Base-by-base conservation (phyloP, 1,140 invertebrate genomes). In the Pseudachorutes palmiensis region DNA sequence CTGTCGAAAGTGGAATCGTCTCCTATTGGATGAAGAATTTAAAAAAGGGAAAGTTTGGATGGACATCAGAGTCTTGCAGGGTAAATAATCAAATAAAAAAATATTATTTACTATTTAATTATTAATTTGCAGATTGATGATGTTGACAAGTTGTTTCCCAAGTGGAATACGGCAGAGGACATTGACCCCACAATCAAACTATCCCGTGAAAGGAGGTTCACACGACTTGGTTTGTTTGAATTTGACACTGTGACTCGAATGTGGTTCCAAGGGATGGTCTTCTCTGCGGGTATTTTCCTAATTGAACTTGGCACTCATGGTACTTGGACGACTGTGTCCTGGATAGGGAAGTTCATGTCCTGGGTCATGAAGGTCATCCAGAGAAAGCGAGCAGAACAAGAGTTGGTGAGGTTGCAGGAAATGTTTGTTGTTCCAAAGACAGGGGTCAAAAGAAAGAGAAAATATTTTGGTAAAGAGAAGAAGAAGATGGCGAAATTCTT, bases 21-120 rank as follows among this genome's bases (percentile, higher is more conserved):
- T 2, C 26, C 24, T 58, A 65, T 33, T 65, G 64, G 64, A 65
- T 65, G 64, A 14, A 2, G 2, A 51, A 26, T 3, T 65, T 65
- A 29, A 14, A 31, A 19, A 5, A 24, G 2, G 64, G 64, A 22
- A 65, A 65, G 30, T 59, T 55, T 26, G 64, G 33, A 22, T 65
- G 64, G 64, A 48, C 62, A n/a, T 9, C 24, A 19, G 64, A 65
- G 31, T 24, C 64, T 9, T 31, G 12, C 24, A 55, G 24, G 9
- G 51, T 55, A 55, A 55, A 55, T 5, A 45, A n/a, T n/a, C n/a
- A n/a, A n/a, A n/a, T n/a, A n/a, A n/a, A n/a, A n/a, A n/a, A n/a
- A n/a, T n/a, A n/a, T n/a, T n/a, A n/a, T n/a, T n/a, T n/a, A n/a
- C n/a, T n/a, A n/a, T n/a, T n/a, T n/a, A n/a, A n/a, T n/a, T n/a